Evolutionary conservation across 2,797 vertebrate genomes (phyloP).

Genomic region (Alcedo quadribrachys): DNA sequence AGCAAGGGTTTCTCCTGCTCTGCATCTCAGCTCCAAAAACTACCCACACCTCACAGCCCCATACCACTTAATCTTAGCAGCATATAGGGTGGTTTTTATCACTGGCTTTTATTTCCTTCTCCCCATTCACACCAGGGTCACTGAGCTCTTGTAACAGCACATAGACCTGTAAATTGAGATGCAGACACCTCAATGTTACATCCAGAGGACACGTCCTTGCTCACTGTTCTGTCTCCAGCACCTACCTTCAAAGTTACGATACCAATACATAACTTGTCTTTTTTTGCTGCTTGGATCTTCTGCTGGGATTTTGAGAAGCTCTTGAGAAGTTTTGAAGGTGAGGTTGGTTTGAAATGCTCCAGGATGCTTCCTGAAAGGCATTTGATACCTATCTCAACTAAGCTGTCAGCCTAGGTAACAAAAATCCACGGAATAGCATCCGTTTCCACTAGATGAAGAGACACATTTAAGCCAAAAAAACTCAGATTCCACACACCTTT

Average conservation of each 20-base stretch:
- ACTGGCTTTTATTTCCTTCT: not conserved
- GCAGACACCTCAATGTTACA: fast-evolving
- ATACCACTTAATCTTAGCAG: not conserved
- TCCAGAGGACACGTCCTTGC: not conserved
- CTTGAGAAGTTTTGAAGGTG: not conserved
- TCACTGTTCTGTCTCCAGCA: fast-evolving
- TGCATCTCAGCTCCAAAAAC: not conserved
- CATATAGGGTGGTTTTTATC: not conserved
- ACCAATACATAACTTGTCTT: fast-evolving
- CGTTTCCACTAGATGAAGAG: not conserved
- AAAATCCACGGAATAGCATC: fast-evolving
- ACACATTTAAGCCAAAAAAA: not conserved
- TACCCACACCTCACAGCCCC: not conserved
- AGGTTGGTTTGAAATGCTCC: not conserved
- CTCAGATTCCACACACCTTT: not conserved
- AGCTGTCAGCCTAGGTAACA: not conserved
- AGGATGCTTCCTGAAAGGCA: not conserved
- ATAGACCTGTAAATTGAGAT: fast-evolving
- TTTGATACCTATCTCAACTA: not conserved
- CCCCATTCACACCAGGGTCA: not conserved
- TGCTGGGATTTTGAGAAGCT: not conserved
- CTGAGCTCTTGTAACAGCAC: fast-evolving
- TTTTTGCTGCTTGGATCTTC: not conserved
- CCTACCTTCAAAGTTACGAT: not conserved
- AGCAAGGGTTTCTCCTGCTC: not conserved